Evolutionary conservation across 2,113 vertebrate species (phyloP).

Genomic region (Cranoglanis bouderius): DNA sequence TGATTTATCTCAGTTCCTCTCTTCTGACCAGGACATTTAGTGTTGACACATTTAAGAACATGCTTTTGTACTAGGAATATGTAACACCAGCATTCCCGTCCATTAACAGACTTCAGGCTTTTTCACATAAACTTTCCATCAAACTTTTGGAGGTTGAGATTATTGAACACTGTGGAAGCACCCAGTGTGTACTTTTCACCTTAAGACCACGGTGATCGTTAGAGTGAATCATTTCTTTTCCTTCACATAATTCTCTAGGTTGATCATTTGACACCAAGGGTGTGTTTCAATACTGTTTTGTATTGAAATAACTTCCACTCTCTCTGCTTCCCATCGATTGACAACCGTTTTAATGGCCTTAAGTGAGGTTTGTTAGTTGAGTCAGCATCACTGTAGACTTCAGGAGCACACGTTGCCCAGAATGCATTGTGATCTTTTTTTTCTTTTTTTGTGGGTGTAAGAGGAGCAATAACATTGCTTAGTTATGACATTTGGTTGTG

Average conservation of each 20-base stretch:
- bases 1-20: neutral
- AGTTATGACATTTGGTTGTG: neutral
- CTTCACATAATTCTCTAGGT: neutral
- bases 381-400: neutral
- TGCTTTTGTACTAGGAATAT: constrained; percentile 4
- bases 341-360: neutral
- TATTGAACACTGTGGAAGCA: neutral
- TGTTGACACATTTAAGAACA: neutral
- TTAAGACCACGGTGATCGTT: neutral
- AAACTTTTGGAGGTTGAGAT: neutral
- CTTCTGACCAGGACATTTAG: neutral
- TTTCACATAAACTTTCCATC: neutral
- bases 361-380: neutral
- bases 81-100: neutral
- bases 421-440: neutral
- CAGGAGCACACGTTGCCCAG: neutral
- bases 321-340: neutral
- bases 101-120: neutral
- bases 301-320: neutral
- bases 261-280: neutral
- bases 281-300: neutral
- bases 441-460: neutral
- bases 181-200: neutral
- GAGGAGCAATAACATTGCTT: neutral
- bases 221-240: neutral